Base-by-base conservation (phyloP, 2,113 vertebrate species). In the Chloropsis hardwickii region DNA sequence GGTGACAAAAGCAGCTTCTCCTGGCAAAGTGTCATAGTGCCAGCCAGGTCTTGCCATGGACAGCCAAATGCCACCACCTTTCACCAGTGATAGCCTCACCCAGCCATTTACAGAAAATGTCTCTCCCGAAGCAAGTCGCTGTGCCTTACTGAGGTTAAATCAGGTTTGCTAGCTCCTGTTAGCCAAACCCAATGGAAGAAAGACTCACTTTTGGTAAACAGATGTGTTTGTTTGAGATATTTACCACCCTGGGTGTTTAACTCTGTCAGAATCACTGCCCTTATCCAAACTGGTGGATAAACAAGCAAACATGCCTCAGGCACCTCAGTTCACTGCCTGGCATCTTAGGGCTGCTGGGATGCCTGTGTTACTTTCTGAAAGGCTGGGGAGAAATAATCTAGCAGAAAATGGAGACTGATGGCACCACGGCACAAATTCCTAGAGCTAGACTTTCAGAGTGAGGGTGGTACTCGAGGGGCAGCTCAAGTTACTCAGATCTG, bases 91-190 rank as follows among this genome's bases (percentile, higher is more conserved):
- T 6, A 37, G 33, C 78, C 44, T 71, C 11, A 28, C 24, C 13
- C 56, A 71, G 47, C 3, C 1, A 3, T 57, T 80, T 16, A 76
- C 24, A 44, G 57, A 67, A 85, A 82, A 88, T 6, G 20, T 15
- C 28, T 40, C 76, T 85, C 53, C 42, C 12, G 24, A 88, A 92
- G 80, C n/a, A n/a, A n/a, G n/a, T n/a, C n/a, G n/a, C n/a, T n/a
- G n/a, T n/a, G n/a, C n/a, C n/a, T n/a, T n/a, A n/a, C n/a, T 86
- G 70, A 62, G 74, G 73, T 89, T 89, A 92, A 89, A 56, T 65
- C 77, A 79, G 40, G 42, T 95, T 95, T 90, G 33, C 66, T 70
- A 73, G 42, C 28, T 82, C 71, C 21, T 31, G 29, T 82, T 57
- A 82, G 39, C 73, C 87, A 95, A 93, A 80, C 29, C 13, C 2